Evolutionary conservation across 2,888 invertebrate genomes (phyloP), one percentile per base, ranked within the genome.

Genomic region (Tenthredo livida): DNA sequence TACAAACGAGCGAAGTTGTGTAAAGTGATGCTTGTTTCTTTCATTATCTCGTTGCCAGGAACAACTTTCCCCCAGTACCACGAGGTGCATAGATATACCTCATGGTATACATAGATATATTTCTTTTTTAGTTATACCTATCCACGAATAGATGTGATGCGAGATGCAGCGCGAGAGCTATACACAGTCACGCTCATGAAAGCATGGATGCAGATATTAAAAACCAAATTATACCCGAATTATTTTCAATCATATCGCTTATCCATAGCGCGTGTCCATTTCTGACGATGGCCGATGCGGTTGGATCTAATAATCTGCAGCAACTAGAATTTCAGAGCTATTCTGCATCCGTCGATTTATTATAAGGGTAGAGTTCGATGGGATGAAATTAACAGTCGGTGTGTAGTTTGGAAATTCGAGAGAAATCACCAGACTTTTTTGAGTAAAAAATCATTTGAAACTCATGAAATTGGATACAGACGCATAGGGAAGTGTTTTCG

Each of bases 1-100:
- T 91, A 90, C 90, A 91, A 92, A 92, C 91, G 92, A 90, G 88
- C 87, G 77, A 90, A 92, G 90, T 91, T 92, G 43, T 87, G 87
- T 80, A 86, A 85, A 85, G 88, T 90, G 88, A 88, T 88, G 87
- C 88, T 87, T 88, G 87, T 89, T 90, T 88, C 87, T 89, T 88
- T 91, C 90, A 90, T 92, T 92, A 92, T 91, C 89, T 80, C 61
- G 21, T 40, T 58, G 80, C 61, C 25, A 21, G 58, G 40, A 80
- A 58, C 61, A 80, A 80, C 80, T 80, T 80, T 80, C 80, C 80
- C 61, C 80, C 40, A 40, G 80, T n/a, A 40, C 21, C 61, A 21
- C 17, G 33, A 47, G 73, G 47, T 40, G 37, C 37, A 17, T 21
- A 72, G 37, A 29, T 72, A 37, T n/a, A 72, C 15, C 37, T 33